Evolutionary conservation across 2,797 vertebrate species (phyloP), one percentile per base, ranked within the genome.

Genomic region (Echeneis naucrates): DNA sequence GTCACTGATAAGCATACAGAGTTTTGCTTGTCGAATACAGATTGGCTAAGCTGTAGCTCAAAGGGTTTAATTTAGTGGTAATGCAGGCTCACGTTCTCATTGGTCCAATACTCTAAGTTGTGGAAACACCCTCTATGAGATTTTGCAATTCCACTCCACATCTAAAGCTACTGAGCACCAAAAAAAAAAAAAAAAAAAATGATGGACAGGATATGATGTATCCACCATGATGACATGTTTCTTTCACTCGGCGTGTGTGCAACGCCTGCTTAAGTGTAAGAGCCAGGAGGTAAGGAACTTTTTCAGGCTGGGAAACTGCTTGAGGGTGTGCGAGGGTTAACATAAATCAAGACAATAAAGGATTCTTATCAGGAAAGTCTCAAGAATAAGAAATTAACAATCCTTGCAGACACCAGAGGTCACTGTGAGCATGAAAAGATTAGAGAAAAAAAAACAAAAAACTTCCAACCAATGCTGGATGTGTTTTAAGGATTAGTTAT

Each of bases 341-440:
- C 90, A 86, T 88, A 89, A 93, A 94, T 94, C 93, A 89, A 79
- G 93, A 90, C 84, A 85, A 86, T 50, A 92, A 87, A 82, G 85
- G 75, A 75, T 85, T 84, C 73, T 72, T 85, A 85, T 87, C 83
- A 92, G 86, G 72, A 84, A 86, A 91, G 50, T 40, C 30, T 78
- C 61, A 40, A 13, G 27, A 55, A 27, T 56, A 17, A 64, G 60
- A 72, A 32, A 81, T 58, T 9, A 71, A 44, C 74, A 68, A 53
- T 27, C 8, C 21, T n/a, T 65, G 23, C 62, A 82, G 71, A 80
- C 88, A 83, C 78, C 76, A 90, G 87, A 80, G 71, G 86, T 89
- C 78, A 87, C 58, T 65, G 37, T 57, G 56, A 65, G 59, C 52
- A 67, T 24, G 51, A 47, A 19, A 48, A 26, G 50, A 70, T 64